Percentiles rank a stretch among this genome's conserved stretches.
phyloP scores from a whole-genome alignment of 2,888 invertebrate species.

The Plebejus melissa region DNA sequence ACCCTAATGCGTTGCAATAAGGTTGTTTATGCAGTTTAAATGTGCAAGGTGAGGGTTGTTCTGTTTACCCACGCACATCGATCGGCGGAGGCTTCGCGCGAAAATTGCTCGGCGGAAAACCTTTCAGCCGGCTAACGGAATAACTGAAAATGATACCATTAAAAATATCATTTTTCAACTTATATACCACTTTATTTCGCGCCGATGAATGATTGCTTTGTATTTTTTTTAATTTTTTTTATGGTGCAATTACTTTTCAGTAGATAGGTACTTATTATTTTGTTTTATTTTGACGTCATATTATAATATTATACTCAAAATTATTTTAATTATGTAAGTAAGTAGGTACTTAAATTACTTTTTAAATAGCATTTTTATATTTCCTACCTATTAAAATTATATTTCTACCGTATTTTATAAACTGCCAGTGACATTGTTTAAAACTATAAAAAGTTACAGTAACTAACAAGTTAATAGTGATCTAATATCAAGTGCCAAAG shows the following conservation, averaged over 20 bases:
- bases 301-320: background rate
- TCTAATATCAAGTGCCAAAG: background rate
- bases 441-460: background rate
- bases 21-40: conserved; percentile 35
- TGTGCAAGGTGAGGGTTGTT: conserved; percentile 59
- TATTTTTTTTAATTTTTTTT: background rate
- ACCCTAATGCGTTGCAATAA: conserved; percentile 37
- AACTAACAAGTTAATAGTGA: background rate
- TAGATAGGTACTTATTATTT: background rate
- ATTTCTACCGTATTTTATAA: background rate
- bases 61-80: conserved; percentile 75
- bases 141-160: conserved; percentile 47
- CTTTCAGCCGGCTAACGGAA: conserved; percentile 50
- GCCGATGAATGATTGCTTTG: background rate
- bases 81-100: conserved; percentile 67
- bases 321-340: background rate
- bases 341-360: too few relatives aligned
- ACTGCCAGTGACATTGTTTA: background rate
- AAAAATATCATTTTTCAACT: conserved; percentile 16
- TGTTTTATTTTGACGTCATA: background rate
- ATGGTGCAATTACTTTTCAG: background rate
- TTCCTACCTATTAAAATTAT: background rate
- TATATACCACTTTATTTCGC: background rate
- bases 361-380: background rate
- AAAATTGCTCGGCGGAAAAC: conserved; percentile 69